A percentile compares a stretch with the other conserved stretches of the same genome.
Evolutionary conservation across 2,113 vertebrate genomes (phyloP).

Genomic region (Salvelinus sp.): DNA sequence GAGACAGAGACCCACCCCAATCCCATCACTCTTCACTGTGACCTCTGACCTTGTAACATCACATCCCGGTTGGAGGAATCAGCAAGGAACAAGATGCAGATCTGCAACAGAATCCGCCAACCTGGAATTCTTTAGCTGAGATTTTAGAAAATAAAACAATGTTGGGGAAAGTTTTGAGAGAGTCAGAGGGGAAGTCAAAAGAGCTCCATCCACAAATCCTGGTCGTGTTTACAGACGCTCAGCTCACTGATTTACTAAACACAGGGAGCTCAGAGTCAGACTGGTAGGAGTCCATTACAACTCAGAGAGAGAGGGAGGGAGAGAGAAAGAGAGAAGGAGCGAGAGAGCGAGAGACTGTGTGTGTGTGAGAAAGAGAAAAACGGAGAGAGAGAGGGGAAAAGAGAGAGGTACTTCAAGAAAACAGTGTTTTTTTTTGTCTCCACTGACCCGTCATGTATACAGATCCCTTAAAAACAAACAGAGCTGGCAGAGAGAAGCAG

Average conservation of each 20-base stretch:
- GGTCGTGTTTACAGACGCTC: slow-evolving; percentile 17
- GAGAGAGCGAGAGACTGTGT: background rate
- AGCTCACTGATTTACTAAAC: slow-evolving; percentile 28
- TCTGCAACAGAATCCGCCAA: background rate
- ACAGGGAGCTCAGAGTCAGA: slow-evolving; percentile 18
- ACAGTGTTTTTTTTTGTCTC: slow-evolving; percentile 40
- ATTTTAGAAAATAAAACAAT: background rate
- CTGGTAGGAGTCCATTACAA: slow-evolving; percentile 17
- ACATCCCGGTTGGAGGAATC: background rate
- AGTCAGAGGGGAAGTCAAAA: background rate
- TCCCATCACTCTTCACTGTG: slow-evolving; percentile 9
- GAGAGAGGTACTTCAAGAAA: slow-evolving; percentile 9
- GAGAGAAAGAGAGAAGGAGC: too few species aligned
- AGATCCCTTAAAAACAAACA: slow-evolving; percentile 36
- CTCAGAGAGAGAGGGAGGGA: background rate
- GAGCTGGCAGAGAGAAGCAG: slow-evolving; percentile 15
- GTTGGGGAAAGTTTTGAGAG: background rate
- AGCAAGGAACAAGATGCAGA: background rate
- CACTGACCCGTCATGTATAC: slow-evolving; percentile 33
- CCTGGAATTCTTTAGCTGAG: too few species aligned
- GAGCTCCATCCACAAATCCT: background rate
- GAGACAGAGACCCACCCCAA: background rate
- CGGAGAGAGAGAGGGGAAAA: background rate
- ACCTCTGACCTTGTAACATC: background rate
- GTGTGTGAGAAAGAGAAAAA: background rate